Evolutionary conservation across 2,888 invertebrate species (phyloP), one percentile per base, ranked within the genome.

Genomic region (Anaspis maculata): DNA sequence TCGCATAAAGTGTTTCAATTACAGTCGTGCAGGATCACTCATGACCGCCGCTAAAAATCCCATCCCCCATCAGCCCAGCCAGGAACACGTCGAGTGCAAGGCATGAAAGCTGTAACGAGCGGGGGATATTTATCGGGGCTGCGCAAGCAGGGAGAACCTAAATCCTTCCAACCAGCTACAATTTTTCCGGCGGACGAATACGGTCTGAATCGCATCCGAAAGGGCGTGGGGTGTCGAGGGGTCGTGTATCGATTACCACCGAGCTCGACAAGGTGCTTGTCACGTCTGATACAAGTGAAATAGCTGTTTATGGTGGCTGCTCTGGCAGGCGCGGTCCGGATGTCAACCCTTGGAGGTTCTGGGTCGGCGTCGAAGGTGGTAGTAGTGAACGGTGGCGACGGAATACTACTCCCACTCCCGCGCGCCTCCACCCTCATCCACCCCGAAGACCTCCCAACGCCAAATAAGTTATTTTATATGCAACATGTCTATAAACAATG

Each of bases 271-370:
- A 62, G 62, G 62, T 61, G 59, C 61, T 62, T 61, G 63, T 64
- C 63, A 62, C 61, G 60, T 62, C 60, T 61, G 60, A 62, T 61
- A 62, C 60, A 61, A 62, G 59, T 57, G 61, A 61, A 64, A 62
- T 61, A 56, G 61, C 62, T 61, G 61, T 62, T 63, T 62, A 62
- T 61, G 58, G 59, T 56, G 52, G 58, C 53, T 51, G 51, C 44
- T 44, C 44, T 42, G 41, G 48, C 46, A 49, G 51, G 45, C 46
- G 49, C 44, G 50, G 44, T 45, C 45, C 46, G 45, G 49, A 45
- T 48, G 46, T 46, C 39, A 39, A 33, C 39, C 39, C 39, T 39
- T 36, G 25, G 39, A 39, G 32, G 39, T 34, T 35, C 40, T 36
- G 36, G 36, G 15, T 39, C 32, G 33, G 31, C 19, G 19, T 5